Evolutionary conservation across 2,797 vertebrate genomes (phyloP), one percentile per base, ranked within the genome.

Genomic region (Lacerta bilineata): DNA sequence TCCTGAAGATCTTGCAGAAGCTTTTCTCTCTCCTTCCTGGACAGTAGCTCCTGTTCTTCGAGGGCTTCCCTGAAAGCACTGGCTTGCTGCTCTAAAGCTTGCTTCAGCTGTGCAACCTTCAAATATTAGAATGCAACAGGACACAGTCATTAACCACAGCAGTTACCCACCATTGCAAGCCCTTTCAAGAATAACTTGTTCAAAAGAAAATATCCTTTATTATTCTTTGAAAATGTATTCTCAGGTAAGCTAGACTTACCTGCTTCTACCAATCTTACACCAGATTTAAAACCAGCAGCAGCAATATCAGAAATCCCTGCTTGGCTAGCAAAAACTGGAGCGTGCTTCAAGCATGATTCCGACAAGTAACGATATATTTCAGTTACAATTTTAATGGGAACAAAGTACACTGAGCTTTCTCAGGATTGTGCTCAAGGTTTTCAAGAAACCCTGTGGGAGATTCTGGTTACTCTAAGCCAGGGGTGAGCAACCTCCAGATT

Each of bases 1-100:
- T 98, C 98, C 93, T 98, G 97, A 89, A 98, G 97, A 94, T 98
- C 96, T 69, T 96, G 97, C 95, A 96, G 97, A 95, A 98, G 97
- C 90, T 93, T 97, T 91, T 98, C 97, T 94, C 97, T 97, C 94
- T 98, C 98, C 4, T 95, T 96, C 88, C 95, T 97, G 8, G 96
- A 96, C 36, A 97, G 96, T 79, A 96, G 95, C 86, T 96, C 96
- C 18, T 97, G 97, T 90, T 95, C 96, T 72, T 96, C 94, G 75
- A 97, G 92, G 59, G 96, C 95, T 10, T 95, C 94, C 66, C 86
- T 76, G 92, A 95, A 93, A 93, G 82, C 71, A 86, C 87, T 92
- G 88, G 94, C 46, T 66, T 96, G 94, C 74, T 95, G 95, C 25
- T 96, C 94, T 93, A 96, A 88, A 11, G 93, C 91, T 83, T 93